Base-by-base conservation (phyloP, 2,888 invertebrate species). In the Aromia moschata region DNA sequence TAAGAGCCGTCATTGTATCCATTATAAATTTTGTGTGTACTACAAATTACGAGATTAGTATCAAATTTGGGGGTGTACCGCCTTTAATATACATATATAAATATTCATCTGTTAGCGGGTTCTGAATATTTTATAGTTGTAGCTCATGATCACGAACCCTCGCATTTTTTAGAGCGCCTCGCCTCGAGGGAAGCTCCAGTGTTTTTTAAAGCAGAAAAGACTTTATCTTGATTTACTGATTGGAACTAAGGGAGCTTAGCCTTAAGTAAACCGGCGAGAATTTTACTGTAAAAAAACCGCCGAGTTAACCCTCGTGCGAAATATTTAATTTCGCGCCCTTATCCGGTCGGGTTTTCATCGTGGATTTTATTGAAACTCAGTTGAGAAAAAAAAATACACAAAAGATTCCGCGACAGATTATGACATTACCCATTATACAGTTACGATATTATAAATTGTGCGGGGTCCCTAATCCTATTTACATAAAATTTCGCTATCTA, bases 161-260 rank as follows among this genome's bases (percentile, higher is more conserved):
- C 63, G 58, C 52, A 58, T 63, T 66, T 65, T 67, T 65, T 51
- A 64, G 62, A 67, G 56, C 62, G 60, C 63, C 58, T 55, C 45
- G 37, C 44, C 67, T 69, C 67, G 65, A 65, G 63, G 67, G 68
- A 71, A 68, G 65, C 65, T 61, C 70, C 52, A 64, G 68, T 74
- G 73, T 74, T 74, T 74, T n/a, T 74, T 73, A 72, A 74, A 71
- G 70, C 68, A 71, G 70, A 71, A 68, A 70, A 67, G 74, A 72
- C 70, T 70, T 74, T 73, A 76, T 74, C 73, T 73, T 76, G 75
- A 76, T 76, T 76, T 76, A 75, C 74, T 73, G 74, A 76, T 74
- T 73, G 74, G 73, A 74, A 73, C 64, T 65, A 58, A 68, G 64
- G 68, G 64, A 66, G 68, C 68, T 70, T 69, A 70, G 65, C 54